These are phyloP conservation scores for Molossus alvarezi DNA, from an alignment of 2,797 vertebrate species.

Conservation along the genomic window DNA sequence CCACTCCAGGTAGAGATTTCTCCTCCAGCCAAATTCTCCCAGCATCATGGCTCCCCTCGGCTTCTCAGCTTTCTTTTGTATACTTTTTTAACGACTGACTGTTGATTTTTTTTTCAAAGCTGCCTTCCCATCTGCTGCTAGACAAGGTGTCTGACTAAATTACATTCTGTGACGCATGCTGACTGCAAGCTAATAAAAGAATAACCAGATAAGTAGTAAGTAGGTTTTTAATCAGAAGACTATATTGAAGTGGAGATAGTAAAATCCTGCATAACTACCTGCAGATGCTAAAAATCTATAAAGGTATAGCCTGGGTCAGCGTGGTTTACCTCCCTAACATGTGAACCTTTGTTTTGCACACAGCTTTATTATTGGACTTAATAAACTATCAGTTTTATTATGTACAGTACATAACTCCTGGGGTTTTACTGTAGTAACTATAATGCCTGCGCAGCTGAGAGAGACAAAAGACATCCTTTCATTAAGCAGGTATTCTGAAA, in stretches of 20 bases:
- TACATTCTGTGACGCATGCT: constrained; percentile 79
- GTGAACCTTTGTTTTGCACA: constrained; percentile 78
- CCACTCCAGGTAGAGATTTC: not conserved
- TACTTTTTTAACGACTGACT: constrained; percentile 75
- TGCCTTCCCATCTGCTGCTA: constrained; percentile 79
- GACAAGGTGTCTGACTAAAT: constrained; percentile 83
- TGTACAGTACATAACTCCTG: constrained; percentile 84
- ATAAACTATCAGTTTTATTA: constrained; percentile 89
- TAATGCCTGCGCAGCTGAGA: constrained; percentile 80
- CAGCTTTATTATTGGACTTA: constrained; percentile 88
- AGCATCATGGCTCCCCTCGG: not conserved
- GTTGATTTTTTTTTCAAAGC: constrained; percentile 85
- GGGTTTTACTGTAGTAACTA: constrained; percentile 84
- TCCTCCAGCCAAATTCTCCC: not conserved
- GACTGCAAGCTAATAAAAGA: constrained; percentile 88
- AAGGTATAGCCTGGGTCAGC: constrained; percentile 78
- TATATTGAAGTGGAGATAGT: constrained; percentile 90
- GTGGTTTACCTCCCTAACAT: constrained; percentile 72
- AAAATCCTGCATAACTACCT: constrained; percentile 89
- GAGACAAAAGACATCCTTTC: constrained; percentile 70
- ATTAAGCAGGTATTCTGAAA: constrained; percentile 49
- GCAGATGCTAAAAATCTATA: constrained; percentile 90
- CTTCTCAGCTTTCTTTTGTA: constrained; percentile 70
- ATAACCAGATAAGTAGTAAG: constrained; percentile 83
- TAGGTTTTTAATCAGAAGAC: constrained; percentile 90